Percentiles rank a stretch among this genome's conserved stretches.
These are phyloP conservation scores for Epinephelus awoara DNA, from an alignment of 2,797 vertebrate genomes.

Conservation along the genomic window DNA sequence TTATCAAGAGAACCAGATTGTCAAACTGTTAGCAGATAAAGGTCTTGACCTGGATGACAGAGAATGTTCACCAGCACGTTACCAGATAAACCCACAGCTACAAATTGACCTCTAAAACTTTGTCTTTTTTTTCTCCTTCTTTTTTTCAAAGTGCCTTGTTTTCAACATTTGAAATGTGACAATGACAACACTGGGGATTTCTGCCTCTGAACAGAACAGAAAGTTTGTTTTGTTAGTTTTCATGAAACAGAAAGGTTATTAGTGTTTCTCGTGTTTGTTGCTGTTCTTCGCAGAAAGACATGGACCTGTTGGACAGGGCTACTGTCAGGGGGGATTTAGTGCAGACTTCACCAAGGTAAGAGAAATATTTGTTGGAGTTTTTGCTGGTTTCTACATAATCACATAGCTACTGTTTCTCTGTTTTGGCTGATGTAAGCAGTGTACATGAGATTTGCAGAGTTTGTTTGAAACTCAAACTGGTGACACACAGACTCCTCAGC, in stretches of 20 bases:
- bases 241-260: slow-evolving; percentile 3
- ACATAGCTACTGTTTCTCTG: slow-evolving; percentile 33
- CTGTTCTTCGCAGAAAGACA: slow-evolving; percentile 82
- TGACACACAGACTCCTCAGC: slow-evolving; percentile 32
- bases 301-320: slow-evolving; percentile 88
- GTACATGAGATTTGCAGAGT: slow-evolving; percentile 36
- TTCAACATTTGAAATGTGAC: neutral
- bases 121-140: neutral
- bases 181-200: neutral
- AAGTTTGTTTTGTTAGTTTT: neutral
- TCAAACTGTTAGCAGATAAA: neutral
- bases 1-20: neutral
- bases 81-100: neutral
- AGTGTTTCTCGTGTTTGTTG: slow-evolving; percentile 34
- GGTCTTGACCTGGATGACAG: no score
- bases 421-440: slow-evolving; percentile 29
- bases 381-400: slow-evolving; percentile 36
- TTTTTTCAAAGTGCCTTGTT: neutral
- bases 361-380: slow-evolving; percentile 36
- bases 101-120: neutral
- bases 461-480: slow-evolving; percentile 46
- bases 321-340: slow-evolving; percentile 93
- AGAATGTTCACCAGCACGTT: neutral
- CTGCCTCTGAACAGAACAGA: slow-evolving; percentile 11
- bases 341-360: slow-evolving; percentile 92